These are phyloP conservation scores for Calidris pugnax DNA, from an alignment of 2,113 vertebrate genomes.

Conservation along the genomic window DNA sequence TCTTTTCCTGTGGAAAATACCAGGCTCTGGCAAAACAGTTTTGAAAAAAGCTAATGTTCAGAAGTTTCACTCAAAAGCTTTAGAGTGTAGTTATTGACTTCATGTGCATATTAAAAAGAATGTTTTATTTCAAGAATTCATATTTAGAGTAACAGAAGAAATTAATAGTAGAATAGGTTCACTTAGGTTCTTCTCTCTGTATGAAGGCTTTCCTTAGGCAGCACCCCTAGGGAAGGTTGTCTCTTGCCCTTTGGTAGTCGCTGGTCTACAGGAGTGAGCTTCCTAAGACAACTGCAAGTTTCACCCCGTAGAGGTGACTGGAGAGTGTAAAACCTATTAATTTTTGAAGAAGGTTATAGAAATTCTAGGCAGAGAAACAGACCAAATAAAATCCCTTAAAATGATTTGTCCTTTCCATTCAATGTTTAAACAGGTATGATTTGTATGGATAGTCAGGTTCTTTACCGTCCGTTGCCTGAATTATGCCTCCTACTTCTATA, in stretches of 20 bases:
- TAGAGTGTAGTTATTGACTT: neutral
- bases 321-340: neutral
- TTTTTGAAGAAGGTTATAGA: neutral
- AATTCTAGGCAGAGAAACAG: neutral
- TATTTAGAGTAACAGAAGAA: neutral
- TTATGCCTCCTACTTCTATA: neutral
- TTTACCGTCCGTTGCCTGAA: neutral
- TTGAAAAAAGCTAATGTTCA: neutral
- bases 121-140: neutral
- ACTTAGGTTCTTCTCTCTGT: neutral
- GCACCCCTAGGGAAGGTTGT: neutral
- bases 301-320: neutral
- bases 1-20: neutral
- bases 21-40: neutral
- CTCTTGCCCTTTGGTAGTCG: neutral
- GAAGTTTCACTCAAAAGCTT: neutral
- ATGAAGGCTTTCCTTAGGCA: neutral
- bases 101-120: fast-evolving
- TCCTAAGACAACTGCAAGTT: neutral
- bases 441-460: neutral
- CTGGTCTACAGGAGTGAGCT: neutral
- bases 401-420: neutral
- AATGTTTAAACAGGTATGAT: neutral
- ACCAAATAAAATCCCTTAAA: neutral
- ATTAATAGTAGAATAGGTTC: neutral